Evolutionary conservation across 1,140 invertebrate species (phyloP), one percentile per base, ranked within the genome.

Genomic region (Plodia interpunctella): DNA sequence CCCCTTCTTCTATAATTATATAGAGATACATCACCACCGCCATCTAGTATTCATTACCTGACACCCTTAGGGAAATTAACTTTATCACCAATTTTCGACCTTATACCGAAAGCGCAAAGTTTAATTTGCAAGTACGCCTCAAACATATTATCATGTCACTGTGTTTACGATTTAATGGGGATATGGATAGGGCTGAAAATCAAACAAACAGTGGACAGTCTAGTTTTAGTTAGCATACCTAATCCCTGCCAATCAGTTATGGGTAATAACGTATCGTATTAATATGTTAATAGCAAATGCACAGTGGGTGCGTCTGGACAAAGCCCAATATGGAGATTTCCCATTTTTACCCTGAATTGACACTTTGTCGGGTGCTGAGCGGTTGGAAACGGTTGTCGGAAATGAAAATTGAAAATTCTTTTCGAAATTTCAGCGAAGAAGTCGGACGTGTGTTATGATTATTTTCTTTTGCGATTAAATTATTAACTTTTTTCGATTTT

Each of bases 241-340:
- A 54, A 59, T 44, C 58, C 35, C 15, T 15, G 35, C 15, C 52
- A 51, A 66, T 60, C 61, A 60, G 38, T 62, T 58, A 58, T 32
- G 17, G 30, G 25, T 67, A 61, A 68, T 64, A 62, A 59, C 66
- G 57, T 52, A 25, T 57, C 60, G 57, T 57, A 68, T 68, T 68
- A 62, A 62, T 68, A 68, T 68, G 66, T 56, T 68, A 68, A 68
- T 60, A 10, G 50, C 51, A 5, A 10, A 44, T 19, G 59, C 62
- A 62, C 62, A 64, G 56, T 65, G 62, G 32, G 32, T 38, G 18
- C 38, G 15, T 10, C n/a, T 62, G 62, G 59, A 57, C 49, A 28
- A 10, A 18, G 30, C 59, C 65, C 65, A 67, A 64, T 62, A 57
- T 60, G 49, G 30, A 62, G 53, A 68, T 63, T 59, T 52, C 44